Evolutionary conservation across 2,797 vertebrate species (phyloP), one percentile per base, ranked within the genome.

Genomic region (Myotis pilosus): DNA sequence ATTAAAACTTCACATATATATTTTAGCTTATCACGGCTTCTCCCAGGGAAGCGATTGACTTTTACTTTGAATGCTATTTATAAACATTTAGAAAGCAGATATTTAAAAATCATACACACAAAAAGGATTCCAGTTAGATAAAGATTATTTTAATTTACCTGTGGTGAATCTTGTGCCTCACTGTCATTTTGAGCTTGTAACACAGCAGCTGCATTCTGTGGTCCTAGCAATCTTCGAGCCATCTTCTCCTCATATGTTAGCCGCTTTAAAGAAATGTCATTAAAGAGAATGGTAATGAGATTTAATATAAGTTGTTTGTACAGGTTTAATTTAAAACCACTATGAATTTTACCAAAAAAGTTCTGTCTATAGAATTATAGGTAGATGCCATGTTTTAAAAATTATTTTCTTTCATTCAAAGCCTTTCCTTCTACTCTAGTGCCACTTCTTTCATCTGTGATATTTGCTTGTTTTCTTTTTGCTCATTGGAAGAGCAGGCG

Each of bases 211-310:
- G 99, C 99, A 9, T 98, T 99, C 92, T 98, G 99, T 94, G 99
- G 99, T 97, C 99, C 99, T 28, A 99, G 98, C 98, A 99, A 98
- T 97, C 99, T 98, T 82, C 99, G 99, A 95, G 99, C 99, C 99
- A 99, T 99, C 71, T 99, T 99, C 94, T 99, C 99, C 95, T 99
- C 99, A 78, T 99, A 99, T 22, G 99, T 99, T 96, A 99, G 95
- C 95, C 99, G 98, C 99, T 99, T 98, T 92, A 95, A 96, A 96
- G 92, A 97, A 38, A 36, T 33, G 15, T 95, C 13, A 62, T 87
- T 19, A 95, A 96, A 53, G 74, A 87, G 84, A 85, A 83, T 1
- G 8, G 28, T 89, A 95, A 74, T 82, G 91, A 94, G 71, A 85
- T 75, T 91, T 71, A 80, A 51, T 88, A 36, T 78, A 86, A 94